Conservation (phyloP, 2,888 invertebrate genomes). For the Epirrhoe alternata region DNA sequence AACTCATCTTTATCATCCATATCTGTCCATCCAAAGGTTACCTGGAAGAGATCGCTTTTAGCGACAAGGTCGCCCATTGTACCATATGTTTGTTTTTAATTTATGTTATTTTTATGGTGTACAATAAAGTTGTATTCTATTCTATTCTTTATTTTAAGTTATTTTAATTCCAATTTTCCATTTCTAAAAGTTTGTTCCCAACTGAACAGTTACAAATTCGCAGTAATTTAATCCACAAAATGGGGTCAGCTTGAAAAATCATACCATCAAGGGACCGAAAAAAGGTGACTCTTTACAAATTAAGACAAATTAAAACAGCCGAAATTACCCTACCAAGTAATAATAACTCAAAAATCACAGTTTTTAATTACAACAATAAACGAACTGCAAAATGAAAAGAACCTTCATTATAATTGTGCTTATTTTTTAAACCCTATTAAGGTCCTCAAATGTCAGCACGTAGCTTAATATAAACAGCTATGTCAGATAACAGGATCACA, state of each 20-base stretch:
- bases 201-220: too few species aligned
- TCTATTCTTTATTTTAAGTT: too few species aligned
- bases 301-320: conserved; percentile 2
- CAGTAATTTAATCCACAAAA: too few species aligned
- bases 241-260: background rate
- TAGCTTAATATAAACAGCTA: conserved; percentile 10
- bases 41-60: too few species aligned
- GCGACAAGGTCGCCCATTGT: too few species aligned
- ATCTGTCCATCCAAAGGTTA: too few species aligned
- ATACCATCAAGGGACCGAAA: background rate
- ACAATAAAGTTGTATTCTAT: too few species aligned
- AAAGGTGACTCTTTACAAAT: background rate
- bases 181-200: too few species aligned
- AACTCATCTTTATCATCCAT: too few species aligned
- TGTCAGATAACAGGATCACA: background rate
- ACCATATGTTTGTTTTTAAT: too few species aligned
- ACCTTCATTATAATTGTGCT: conserved; percentile 40
- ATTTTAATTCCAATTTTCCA: too few species aligned
- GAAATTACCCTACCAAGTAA: background rate
- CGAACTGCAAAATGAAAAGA: conserved; percentile 34
- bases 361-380: conserved; percentile 25
- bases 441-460: conserved; percentile 22
- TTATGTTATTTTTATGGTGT: too few species aligned
- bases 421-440: conserved; percentile 41
- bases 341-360: conserved; percentile 28